Evolutionary conservation across 2,888 invertebrate species (phyloP).

Genomic region (Parnassius apollo): DNA sequence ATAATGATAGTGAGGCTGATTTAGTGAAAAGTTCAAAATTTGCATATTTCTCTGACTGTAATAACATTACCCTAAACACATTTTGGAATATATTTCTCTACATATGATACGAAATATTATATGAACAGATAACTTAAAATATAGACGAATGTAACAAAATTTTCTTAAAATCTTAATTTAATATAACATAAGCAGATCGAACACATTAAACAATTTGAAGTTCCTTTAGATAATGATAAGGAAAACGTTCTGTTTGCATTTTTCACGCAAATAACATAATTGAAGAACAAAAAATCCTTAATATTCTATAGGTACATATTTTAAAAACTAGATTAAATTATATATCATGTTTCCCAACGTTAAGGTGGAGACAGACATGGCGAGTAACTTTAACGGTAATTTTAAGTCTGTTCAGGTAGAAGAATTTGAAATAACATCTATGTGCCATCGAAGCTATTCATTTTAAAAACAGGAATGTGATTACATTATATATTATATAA

Average conservation of each 20-base stretch:
- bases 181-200: conserved; percentile 26
- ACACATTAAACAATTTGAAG: conserved; percentile 9
- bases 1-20: not conserved
- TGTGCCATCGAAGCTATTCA: not conserved
- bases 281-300: not conserved
- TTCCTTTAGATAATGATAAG: conserved; percentile 1
- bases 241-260: conserved; percentile 1
- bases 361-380: conserved; percentile 4
- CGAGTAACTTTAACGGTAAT: not conserved
- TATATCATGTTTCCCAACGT: not conserved
- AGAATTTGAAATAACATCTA: not conserved
- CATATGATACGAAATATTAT: conserved; percentile 31
- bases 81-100: conserved; percentile 46
- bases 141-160: conserved; percentile 56
- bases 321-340: conserved; percentile 1
- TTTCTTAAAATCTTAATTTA: conserved; percentile 30
- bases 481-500: not conserved
- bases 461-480: too few species aligned
- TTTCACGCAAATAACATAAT: not conserved
- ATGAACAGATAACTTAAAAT: conserved; percentile 65
- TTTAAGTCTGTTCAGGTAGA: too few species aligned
- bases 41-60: conserved; percentile 49
- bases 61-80: conserved; percentile 39
- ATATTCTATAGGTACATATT: not conserved
- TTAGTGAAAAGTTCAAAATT: not conserved